These are phyloP conservation scores for Conus canariensis DNA, from an alignment of 2,888 invertebrate species.

Conservation along the genomic window DNA sequence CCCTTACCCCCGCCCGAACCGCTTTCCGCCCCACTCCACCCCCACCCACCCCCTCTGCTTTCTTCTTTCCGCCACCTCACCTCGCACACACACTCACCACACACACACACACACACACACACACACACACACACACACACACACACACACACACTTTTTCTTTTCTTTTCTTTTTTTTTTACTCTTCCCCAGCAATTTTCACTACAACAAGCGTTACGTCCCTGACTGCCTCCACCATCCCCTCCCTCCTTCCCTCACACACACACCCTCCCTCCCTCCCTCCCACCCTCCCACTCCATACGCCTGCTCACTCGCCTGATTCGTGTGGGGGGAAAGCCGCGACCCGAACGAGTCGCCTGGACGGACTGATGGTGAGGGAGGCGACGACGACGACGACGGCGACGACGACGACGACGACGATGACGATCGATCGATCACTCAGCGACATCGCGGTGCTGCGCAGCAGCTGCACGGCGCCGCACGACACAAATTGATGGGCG, in stretches of 20 bases:
- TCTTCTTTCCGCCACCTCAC: too few species aligned
- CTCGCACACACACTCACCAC: too few species aligned
- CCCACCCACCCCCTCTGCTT: too few species aligned
- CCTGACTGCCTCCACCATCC: background rate
- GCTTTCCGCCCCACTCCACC: background rate
- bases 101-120: too few species aligned
- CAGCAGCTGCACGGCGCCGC: slow-evolving; percentile 45
- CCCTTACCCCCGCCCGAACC: background rate
- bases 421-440: background rate
- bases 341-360: too few species aligned
- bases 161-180: background rate
- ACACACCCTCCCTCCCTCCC: too few species aligned
- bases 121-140: too few species aligned
- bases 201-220: slow-evolving; percentile 32
- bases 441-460: slow-evolving; percentile 29
- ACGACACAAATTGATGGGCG: slow-evolving; percentile 45
- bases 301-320: background rate
- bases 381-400: too few species aligned
- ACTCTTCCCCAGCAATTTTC: background rate
- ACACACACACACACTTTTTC: too few species aligned
- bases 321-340: too few species aligned
- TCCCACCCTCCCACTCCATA: too few species aligned
- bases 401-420: slow-evolving; percentile 6
- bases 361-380: background rate
- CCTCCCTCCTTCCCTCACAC: background rate